These are phyloP conservation scores for Tromatobia lineatoria DNA, from an alignment of 2,888 invertebrate species.

Conservation along the genomic window DNA sequence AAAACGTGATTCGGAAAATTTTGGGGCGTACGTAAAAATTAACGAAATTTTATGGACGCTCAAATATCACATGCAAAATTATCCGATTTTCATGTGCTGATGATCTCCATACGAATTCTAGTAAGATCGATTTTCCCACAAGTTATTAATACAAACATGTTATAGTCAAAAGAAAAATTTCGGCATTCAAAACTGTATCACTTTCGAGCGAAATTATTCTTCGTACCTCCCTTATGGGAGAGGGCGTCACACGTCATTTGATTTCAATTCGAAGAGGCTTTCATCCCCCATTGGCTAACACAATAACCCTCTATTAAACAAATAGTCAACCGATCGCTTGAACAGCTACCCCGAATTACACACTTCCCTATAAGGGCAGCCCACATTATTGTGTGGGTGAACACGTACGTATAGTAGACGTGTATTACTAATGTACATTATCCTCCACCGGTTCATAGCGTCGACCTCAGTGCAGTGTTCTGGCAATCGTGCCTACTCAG, in stretches of 20 bases:
- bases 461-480: constrained; percentile 16
- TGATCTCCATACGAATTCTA: no score
- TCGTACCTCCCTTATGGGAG: neutral
- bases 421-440: constrained; percentile 30
- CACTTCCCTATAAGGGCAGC: constrained; percentile 54
- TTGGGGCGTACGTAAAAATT: no score
- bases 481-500: constrained; percentile 5
- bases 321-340: constrained; percentile 71
- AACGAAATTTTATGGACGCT: no score
- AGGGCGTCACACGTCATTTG: constrained; percentile 72
- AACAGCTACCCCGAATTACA: constrained; percentile 62
- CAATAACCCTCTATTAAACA: constrained; percentile 75
- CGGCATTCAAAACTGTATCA: constrained; percentile 15
- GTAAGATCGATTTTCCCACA: no score
- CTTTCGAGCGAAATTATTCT: constrained; percentile 20
- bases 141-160: no score
- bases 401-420: constrained; percentile 33
- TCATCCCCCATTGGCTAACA: constrained; percentile 67
- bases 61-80: no score
- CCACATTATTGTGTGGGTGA: constrained; percentile 48
- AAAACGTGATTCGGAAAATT: no score
- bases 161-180: neutral
- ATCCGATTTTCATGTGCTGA: no score
- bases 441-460: neutral
- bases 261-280: constrained; percentile 71